Percentiles rank a stretch among this genome's conserved stretches.
These are phyloP conservation scores for Syngnathoides biaculeatus DNA, from an alignment of 2,113 vertebrate genomes.

Conservation along the genomic window DNA sequence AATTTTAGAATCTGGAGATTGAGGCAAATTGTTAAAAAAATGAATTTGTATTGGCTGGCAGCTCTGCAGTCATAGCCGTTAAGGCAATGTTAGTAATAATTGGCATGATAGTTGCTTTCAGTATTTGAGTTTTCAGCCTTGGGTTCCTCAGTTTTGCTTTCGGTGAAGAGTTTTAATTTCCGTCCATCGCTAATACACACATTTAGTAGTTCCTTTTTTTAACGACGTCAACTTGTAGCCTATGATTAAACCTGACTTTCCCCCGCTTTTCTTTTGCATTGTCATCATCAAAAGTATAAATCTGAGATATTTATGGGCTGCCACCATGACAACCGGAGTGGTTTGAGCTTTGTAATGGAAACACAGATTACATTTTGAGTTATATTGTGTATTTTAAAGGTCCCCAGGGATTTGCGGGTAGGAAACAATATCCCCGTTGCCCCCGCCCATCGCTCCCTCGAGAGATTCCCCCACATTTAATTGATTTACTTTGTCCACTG, in stretches of 20 bases:
- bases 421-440: slow-evolving; percentile 19
- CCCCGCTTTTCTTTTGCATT: slow-evolving; percentile 5
- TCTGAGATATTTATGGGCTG: slow-evolving; percentile 5
- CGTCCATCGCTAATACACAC: too few species aligned
- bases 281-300: neutral
- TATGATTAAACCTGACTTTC: slow-evolving; percentile 1
- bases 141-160: slow-evolving; percentile 12
- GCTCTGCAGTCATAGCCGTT: too few species aligned
- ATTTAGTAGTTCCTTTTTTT: slow-evolving; percentile 3
- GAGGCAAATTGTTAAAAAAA: too few species aligned
- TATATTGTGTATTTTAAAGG: slow-evolving; percentile 48
- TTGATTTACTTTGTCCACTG: slow-evolving; percentile 67
- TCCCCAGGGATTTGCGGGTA: slow-evolving; percentile 46
- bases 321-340: slow-evolving; percentile 3
- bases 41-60: too few species aligned
- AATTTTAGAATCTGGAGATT: too few species aligned
- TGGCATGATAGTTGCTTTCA: too few species aligned
- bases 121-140: too few species aligned
- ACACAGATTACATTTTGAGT: slow-evolving; percentile 58
- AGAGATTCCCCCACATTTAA: slow-evolving; percentile 49
- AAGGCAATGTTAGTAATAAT: too few species aligned
- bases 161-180: too few species aligned
- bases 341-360: slow-evolving; percentile 33
- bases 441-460: slow-evolving; percentile 18
- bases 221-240: slow-evolving; percentile 13